Evolutionary conservation across 1,140 invertebrate genomes (phyloP).

Genomic region (Ips nitidus): DNA sequence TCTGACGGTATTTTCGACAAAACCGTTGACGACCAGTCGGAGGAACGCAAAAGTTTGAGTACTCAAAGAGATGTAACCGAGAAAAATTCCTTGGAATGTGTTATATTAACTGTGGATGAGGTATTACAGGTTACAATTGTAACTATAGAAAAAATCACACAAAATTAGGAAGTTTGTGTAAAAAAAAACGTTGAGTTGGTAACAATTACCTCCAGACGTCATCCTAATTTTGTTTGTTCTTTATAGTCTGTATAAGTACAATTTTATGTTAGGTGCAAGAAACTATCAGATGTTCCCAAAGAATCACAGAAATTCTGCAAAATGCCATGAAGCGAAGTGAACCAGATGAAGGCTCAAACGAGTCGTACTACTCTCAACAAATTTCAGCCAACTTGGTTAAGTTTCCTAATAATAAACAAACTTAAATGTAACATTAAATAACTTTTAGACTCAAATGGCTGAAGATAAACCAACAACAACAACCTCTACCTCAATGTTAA

Average conservation of each 20-base stretch:
- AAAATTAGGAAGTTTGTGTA: no score
- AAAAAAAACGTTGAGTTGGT: no score
- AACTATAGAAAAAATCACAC: neutral
- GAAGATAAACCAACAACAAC: constrained; percentile 6
- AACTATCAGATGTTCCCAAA: constrained; percentile 40
- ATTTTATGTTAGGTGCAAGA: constrained; percentile 25
- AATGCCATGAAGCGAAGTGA: constrained; percentile 43
- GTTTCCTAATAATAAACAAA: neutral
- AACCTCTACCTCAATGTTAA: neutral
- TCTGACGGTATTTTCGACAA: constrained; percentile 23
- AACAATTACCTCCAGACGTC: no score
- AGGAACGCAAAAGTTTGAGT: constrained; percentile 45
- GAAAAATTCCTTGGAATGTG: constrained; percentile 43
- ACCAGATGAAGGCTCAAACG: constrained; percentile 43
- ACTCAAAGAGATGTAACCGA: constrained; percentile 48
- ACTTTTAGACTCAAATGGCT: constrained; percentile 4
- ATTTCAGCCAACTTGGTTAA: constrained; percentile 6
- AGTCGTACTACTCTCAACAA: constrained; percentile 46
- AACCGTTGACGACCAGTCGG: constrained; percentile 45
- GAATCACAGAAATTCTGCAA: constrained; percentile 44
- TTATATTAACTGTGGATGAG: constrained; percentile 48
- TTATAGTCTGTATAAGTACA: neutral
- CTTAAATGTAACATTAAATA: neutral
- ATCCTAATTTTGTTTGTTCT: neutral
- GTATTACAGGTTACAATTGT: constrained; percentile 33